Base-by-base conservation (phyloP, 1,140 invertebrate species). In the Lepidurus couesii region DNA sequence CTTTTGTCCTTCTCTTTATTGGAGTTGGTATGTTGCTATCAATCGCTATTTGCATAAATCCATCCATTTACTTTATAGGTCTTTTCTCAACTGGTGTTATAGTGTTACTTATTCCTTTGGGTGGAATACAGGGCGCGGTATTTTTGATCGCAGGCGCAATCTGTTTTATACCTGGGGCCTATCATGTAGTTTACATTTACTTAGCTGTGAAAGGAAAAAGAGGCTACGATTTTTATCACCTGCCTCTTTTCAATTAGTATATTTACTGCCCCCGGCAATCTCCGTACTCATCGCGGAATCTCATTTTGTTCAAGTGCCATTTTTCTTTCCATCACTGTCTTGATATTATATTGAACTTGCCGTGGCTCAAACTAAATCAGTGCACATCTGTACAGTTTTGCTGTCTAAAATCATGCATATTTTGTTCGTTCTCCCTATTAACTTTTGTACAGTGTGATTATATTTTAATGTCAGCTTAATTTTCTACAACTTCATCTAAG, bases 171-270 rank as follows among this genome's bases (percentile, higher is more conserved):
- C 91, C 91, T 8, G 92, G 91, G 79, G 91, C 91, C 73, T 94
- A 93, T 85, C 92, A 94, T 83, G 91, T 94, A 10, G 91, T 93
- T 34, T 94, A 93, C 84, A 92, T 93, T 81, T 93, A 92, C 87
- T 86, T 92, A 78, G 92, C 92, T 11, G 91, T 92, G n/a, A 90
- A 91, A 82, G 92, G 92, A 73, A 89, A 89, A 82, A 85, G 91
- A 83, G 92, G 92, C 80, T 94, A 92, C 84, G 91, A 93, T 83
- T 94, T 94, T 83, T 92, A 93, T 84, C 92, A 93, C 85, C 86
- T 94, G 78, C 92, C 92, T 13, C 85, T 93, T 73, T 93, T 94
- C 83, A 93, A 92, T 77, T 77, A 77, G 24, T 10, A 26, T 26
- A 77, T 65, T 16, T 65, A 65, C 53, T 65, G 53, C 53, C 53